phyloP scores from a whole-genome alignment of 2,113 vertebrate genomes.

The Engraulis encrasicolus region DNA sequence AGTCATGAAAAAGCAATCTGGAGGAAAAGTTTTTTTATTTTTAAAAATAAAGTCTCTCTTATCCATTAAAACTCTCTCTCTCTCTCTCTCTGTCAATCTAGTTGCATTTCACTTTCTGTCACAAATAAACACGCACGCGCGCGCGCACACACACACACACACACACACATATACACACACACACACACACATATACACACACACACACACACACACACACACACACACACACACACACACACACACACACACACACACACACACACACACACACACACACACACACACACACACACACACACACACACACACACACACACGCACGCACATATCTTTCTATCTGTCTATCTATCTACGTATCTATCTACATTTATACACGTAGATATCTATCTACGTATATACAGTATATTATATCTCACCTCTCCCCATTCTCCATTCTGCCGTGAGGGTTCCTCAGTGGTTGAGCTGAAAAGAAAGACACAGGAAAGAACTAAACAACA shows the following conservation, averaged over 20 bases:
- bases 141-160: too few species aligned
- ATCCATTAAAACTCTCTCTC: too few species aligned
- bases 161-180: too few species aligned
- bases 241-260: neutral
- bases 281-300: too few species aligned
- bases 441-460: neutral
- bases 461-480: neutral
- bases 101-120: too few species aligned
- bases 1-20: neutral
- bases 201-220: neutral
- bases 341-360: too few species aligned
- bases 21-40: neutral
- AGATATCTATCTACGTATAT: too few species aligned
- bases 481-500: neutral
- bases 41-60: neutral
- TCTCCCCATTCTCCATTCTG: conserved; percentile 4
- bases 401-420: neutral
- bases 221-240: neutral
- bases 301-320: too few species aligned
- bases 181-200: neutral
- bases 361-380: too few species aligned
- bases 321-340: too few species aligned
- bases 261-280: conserved; percentile 1
- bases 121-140: too few species aligned
- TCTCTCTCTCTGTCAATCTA: too few species aligned